phyloP scores from a whole-genome alignment of 2,113 vertebrate species.

The Leptodactylus fuscus region DNA sequence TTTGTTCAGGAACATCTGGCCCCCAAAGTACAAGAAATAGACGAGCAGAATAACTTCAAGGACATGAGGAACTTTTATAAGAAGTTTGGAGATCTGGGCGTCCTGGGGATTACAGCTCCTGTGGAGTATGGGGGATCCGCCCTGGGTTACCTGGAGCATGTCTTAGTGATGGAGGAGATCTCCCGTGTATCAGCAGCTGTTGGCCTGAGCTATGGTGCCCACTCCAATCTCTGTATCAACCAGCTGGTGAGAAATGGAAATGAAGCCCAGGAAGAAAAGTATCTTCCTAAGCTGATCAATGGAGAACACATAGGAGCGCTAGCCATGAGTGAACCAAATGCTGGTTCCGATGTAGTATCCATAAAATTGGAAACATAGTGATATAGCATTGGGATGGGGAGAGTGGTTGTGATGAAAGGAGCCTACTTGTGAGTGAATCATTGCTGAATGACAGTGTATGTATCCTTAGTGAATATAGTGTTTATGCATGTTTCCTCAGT shows the following conservation, averaged over 20 bases:
- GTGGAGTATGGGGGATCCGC: conserved; percentile 88
- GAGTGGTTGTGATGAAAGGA: no score
- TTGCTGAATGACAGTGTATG: no score
- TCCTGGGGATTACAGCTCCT: conserved; percentile 94
- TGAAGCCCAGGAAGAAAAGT: conserved; percentile 89
- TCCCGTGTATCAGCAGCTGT: conserved; percentile 86
- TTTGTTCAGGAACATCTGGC: conserved; percentile 89
- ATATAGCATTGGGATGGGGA: no score
- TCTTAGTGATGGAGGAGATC: conserved; percentile 95
- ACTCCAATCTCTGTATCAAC: conserved; percentile 97
- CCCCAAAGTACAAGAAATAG: conserved; percentile 90
- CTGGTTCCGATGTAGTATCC: conserved; percentile 95
- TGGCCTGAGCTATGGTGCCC: conserved; percentile 92
- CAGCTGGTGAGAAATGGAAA: conserved; percentile 91
- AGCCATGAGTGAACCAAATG: conserved; percentile 93
- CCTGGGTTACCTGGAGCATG: conserved; percentile 92
- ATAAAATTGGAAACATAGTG: conserved; percentile 90
- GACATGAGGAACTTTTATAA: conserved; percentile 88
- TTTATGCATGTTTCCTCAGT: no score
- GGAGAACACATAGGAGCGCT: conserved; percentile 93
- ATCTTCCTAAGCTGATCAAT: conserved; percentile 89
- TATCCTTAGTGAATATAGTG: no score
- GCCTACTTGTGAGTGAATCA: no score
- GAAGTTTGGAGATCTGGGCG: conserved; percentile 86
- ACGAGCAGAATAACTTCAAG: conserved; percentile 89